These are phyloP conservation scores for Chironomus tentans DNA, from an alignment of 2,888 invertebrate genomes.

Conservation along the genomic window DNA sequence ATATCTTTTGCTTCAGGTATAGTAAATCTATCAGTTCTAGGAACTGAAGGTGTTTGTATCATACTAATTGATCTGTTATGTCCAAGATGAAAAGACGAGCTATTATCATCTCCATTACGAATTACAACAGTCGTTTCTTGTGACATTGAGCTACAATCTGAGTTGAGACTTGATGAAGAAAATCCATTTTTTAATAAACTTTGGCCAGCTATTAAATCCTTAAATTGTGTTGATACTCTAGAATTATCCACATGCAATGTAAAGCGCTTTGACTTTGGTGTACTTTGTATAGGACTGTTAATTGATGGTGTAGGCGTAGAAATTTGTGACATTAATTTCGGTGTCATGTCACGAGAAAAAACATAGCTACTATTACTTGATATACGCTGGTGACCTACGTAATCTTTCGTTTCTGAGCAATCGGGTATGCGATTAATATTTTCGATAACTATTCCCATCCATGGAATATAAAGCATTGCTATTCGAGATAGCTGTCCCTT, in stretches of 20 bases:
- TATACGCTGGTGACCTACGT: constrained; percentile 44
- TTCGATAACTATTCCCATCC: constrained; percentile 80
- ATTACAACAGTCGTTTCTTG: constrained; percentile 47
- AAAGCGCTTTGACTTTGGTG: constrained; percentile 51
- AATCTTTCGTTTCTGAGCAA: constrained; percentile 41
- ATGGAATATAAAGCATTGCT: constrained; percentile 82
- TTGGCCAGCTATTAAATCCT: constrained; percentile 69
- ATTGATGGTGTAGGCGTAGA: constrained; percentile 34
- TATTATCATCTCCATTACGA: constrained; percentile 34
- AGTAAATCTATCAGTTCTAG: constrained; percentile 62
- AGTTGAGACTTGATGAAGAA: constrained; percentile 70
- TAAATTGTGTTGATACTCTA: constrained; percentile 62
- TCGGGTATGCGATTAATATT: constrained; percentile 67
- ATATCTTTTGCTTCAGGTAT: constrained; percentile 78
- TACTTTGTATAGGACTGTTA: constrained; percentile 33
- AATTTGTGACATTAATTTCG: constrained; percentile 33
- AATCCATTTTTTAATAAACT: constrained; percentile 45
- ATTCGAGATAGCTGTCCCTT: constrained; percentile 75
- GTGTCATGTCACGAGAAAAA: constrained; percentile 45
- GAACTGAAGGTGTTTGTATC: constrained; percentile 44
- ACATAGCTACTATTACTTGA: constrained; percentile 52
- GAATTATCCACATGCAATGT: constrained; percentile 65
- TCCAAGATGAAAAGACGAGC: constrained; percentile 33
- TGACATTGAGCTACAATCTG: constrained; percentile 52
- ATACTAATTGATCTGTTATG: constrained; percentile 51